Evolutionary conservation across 2,888 invertebrate genomes (phyloP).

Genomic region (Autographa gamma): DNA sequence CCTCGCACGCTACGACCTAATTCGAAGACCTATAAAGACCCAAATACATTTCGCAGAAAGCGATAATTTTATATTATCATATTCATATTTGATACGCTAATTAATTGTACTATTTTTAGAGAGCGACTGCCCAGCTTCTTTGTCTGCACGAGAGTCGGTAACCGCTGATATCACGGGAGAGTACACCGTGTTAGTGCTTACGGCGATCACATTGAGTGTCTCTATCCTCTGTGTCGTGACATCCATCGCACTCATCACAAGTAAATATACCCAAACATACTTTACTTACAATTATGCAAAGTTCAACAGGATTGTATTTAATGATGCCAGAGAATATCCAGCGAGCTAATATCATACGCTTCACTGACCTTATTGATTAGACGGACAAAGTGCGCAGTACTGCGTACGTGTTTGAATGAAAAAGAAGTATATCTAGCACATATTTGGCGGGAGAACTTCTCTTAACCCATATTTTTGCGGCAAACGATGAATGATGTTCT

Average conservation of each 20-base stretch:
- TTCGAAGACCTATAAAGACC: background rate
- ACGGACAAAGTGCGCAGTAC: slow-evolving; percentile 2
- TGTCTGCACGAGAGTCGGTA: background rate
- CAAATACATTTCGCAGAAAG: background rate
- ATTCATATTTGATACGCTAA: background rate
- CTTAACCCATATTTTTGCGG: background rate
- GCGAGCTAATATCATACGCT: background rate
- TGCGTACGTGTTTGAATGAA: slow-evolving; percentile 4
- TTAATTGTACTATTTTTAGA: slow-evolving; percentile 16
- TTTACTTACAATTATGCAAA: background rate
- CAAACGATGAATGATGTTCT: background rate
- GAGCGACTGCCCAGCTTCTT: background rate
- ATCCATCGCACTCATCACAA: slow-evolving; percentile 60
- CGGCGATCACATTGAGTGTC: slow-evolving; percentile 61
- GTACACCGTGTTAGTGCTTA: slow-evolving; percentile 68
- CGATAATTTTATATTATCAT: background rate
- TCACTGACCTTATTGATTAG: slow-evolving; percentile 4
- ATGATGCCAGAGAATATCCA: background rate
- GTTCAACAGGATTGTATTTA: background rate
- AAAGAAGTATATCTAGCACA: slow-evolving; percentile 3
- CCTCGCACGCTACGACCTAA: background rate
- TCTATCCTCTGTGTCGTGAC: slow-evolving; percentile 62
- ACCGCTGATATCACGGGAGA: slow-evolving; percentile 60
- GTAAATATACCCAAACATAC: slow-evolving; percentile 57
- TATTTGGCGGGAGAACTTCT: background rate